Evolutionary conservation across 2,113 vertebrate species (phyloP), one percentile per base, ranked within the genome.

Genomic region (Labeo catla): DNA sequence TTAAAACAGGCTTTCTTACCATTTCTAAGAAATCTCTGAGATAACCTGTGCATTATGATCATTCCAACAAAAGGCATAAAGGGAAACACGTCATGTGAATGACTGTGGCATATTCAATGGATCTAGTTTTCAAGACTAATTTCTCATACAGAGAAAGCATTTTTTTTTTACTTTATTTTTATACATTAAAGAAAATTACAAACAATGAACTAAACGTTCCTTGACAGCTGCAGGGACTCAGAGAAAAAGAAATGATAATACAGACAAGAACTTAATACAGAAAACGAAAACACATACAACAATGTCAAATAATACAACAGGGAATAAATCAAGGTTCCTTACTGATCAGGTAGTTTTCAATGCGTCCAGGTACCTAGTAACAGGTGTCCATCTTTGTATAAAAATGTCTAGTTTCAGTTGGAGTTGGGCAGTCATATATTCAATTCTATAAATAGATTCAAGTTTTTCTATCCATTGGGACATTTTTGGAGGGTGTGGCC

Each of bases 1-100:
- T 80, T 3, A 80, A 80, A 79, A 57, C 49, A 39, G 54, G 34
- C 15, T 78, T 76, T 76, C 23, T 36, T 59, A 59, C 52, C 6
- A 8, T 79, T 43, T 79, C 23, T 6, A 59, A 59, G 50, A 61
- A 43, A 79, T 61, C 9, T 39, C 16, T 70, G 16, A 70, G 36
- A 70, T 43, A 6, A 8, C 36, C 19, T 9, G 19, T 70, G 4
- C 2, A 39, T 61, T 79, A 13, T n/a, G 36, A 39, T 76, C 13
- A 52, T 45, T 68, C 16, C 68, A 73, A 43, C 21, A 72, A 43
- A 15, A 79, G 12, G 77, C 6, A 15, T 80, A 36, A 61, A 78
- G 19, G 34, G 50, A 77, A 77, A 57, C 28, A 77, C 28, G 23
- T 57, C 57, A 45, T 16, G 5, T 43, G 52, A 59, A 79, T 59